Evolutionary conservation across 1,140 invertebrate species (phyloP).

Genomic region (Arion vulgaris): DNA sequence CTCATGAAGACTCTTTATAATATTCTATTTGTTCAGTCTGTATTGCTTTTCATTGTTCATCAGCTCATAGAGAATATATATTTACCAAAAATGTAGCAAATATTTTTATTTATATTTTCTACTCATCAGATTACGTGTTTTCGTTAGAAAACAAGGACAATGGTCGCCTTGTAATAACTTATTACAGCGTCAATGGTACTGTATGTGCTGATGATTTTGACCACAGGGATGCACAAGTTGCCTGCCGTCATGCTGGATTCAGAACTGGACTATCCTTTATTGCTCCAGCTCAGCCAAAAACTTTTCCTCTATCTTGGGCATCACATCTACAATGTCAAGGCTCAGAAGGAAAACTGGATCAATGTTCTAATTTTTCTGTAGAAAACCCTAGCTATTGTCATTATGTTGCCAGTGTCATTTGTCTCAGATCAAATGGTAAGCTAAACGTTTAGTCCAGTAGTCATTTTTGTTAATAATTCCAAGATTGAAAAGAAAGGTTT

Average conservation of each 20-base stretch:
- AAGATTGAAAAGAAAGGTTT: too few relatives aligned
- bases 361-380: neutral
- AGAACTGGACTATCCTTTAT: conserved; percentile 54
- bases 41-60: too few relatives aligned
- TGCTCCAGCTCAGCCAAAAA: neutral
- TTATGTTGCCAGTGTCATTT: neutral
- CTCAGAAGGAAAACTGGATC: neutral
- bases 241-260: conserved; percentile 61
- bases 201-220: conserved; percentile 63
- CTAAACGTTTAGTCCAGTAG: too few relatives aligned
- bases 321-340: conserved; percentile 7
- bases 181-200: conserved; percentile 54
- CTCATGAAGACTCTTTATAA: too few relatives aligned
- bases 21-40: too few relatives aligned
- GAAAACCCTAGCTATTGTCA: neutral
- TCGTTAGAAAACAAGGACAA: conserved; percentile 45
- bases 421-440: conserved; percentile 8
- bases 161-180: conserved; percentile 49
- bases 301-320: neutral
- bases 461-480: too few relatives aligned
- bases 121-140: conserved; percentile 48
- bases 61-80: too few relatives aligned
- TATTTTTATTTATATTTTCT: neutral
- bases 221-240: conserved; percentile 58
- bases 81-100: neutral